phyloP scores from a whole-genome alignment of 2,888 invertebrate genomes.

The Watsonalla cultraria region DNA sequence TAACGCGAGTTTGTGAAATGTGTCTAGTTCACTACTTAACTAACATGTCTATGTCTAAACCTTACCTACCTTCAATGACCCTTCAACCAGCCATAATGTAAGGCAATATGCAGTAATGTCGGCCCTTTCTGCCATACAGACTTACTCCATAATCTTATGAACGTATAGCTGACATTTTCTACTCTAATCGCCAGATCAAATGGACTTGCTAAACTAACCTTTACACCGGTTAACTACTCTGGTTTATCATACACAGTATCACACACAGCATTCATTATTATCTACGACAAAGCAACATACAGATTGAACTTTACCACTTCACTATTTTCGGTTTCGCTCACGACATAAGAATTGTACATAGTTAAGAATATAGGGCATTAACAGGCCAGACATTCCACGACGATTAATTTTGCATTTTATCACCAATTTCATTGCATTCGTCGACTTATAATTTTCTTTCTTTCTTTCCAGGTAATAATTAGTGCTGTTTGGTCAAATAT shows the following conservation, averaged over 20 bases:
- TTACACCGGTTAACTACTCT: constrained; percentile 13
- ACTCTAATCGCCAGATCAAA: constrained; percentile 25
- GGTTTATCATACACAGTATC: constrained; percentile 19
- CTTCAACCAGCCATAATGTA: constrained; percentile 31
- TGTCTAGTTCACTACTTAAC: constrained; percentile 1
- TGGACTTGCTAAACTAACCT: constrained; percentile 15
- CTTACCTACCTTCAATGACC: constrained; percentile 5
- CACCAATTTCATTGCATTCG: too few relatives aligned
- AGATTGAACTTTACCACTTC: background rate
- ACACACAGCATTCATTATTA: constrained; percentile 16
- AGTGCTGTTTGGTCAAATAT: constrained; percentile 9
- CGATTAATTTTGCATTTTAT: too few relatives aligned
- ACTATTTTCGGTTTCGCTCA: too few relatives aligned
- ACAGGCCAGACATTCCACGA: too few relatives aligned
- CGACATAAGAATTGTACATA: too few relatives aligned
- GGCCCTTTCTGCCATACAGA: constrained; percentile 26
- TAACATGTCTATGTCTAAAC: background rate
- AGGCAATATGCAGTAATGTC: constrained; percentile 34
- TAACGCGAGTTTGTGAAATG: background rate
- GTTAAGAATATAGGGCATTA: too few relatives aligned
- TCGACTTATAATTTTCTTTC: constrained; percentile 3
- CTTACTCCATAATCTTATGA: constrained; percentile 31
- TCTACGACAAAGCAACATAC: constrained; percentile 5
- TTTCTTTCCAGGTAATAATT: constrained; percentile 32
- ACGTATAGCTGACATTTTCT: constrained; percentile 32